These are phyloP conservation scores for Lithosia quadra DNA, from an alignment of 2,888 invertebrate genomes.

Conservation along the genomic window DNA sequence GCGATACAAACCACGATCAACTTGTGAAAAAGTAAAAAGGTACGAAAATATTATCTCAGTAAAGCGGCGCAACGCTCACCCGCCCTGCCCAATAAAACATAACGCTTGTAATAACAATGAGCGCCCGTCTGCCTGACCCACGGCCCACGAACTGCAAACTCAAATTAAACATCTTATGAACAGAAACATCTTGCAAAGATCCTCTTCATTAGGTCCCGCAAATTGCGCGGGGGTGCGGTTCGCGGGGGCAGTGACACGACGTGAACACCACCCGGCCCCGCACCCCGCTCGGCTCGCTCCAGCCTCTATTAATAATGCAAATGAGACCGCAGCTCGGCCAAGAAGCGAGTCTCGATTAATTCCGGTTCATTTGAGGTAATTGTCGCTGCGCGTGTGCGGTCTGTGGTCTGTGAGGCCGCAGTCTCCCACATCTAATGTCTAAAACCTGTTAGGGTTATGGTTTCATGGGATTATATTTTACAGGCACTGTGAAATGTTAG, in stretches of 20 bases:
- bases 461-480: constrained; percentile 43
- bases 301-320: constrained; percentile 87
- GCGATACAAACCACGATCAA: constrained; percentile 19
- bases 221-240: constrained; percentile 69
- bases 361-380: constrained; percentile 87
- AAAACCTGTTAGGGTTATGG: constrained; percentile 48
- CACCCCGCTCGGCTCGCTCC: constrained; percentile 50
- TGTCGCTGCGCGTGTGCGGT: constrained; percentile 82
- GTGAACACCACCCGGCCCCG: constrained; percentile 53
- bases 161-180: constrained; percentile 87
- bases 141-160: constrained; percentile 76
- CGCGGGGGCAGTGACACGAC: constrained; percentile 78
- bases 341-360: constrained; percentile 86
- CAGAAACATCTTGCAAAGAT: constrained; percentile 85
- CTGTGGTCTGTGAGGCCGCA: constrained; percentile 66
- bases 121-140: constrained; percentile 72
- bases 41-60: constrained; percentile 27
- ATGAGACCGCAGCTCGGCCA: constrained; percentile 86
- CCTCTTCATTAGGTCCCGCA: constrained; percentile 86
- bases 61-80: constrained; percentile 30
- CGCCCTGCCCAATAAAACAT: constrained; percentile 63
- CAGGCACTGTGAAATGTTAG: constrained; percentile 11
- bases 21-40: constrained; percentile 29
- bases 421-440: constrained; percentile 51
- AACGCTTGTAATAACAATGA: constrained; percentile 81